Base-by-base conservation (phyloP, 2,113 vertebrate species). In the Paradoxurus hermaphroditus region DNA sequence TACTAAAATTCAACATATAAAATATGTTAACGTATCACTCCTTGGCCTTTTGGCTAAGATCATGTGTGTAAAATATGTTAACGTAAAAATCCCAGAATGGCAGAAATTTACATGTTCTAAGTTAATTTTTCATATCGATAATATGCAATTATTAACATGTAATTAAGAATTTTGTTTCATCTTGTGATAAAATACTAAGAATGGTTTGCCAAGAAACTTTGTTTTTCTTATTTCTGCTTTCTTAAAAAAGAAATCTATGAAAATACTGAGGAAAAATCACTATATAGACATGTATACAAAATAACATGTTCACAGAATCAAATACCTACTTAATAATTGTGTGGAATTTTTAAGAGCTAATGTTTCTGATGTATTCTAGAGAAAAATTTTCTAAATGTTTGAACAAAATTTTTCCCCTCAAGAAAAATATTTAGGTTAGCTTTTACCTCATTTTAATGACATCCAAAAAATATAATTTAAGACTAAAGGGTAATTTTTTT, bases 61-160 rank as follows among this genome's bases (percentile, higher is more conserved):
- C n/a, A n/a, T n/a, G n/a, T n/a, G n/a, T n/a, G n/a, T 15, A 79
- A 97, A 92, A 51, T 78, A 91, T 77, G 53, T 34, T 62, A 59
- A 85, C 78, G 62, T n/a, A 68, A 95, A 97, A 68, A 85, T 59
- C 62, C 1, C n/a, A 90, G 56, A 86, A 84, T 95, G 21, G 15
- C 9, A 90, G 56, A 96, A 72, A 81, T 90, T 72, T 85, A 95
- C 72, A 92, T 53, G 10, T 86, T 94, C n/a, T 93, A 86, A 56
- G 1, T 46, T 92, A 90, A 21, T 68, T 86, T 92, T 93, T 90
- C 34, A 34, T 44, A 53, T 81, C 3, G 51, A 14, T 73, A 18
- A 67, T 39, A 70, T 62, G 1, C 0, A 91, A 41, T 82, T 91
- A 93, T 51, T 96, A 87, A 62, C 21, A 95, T 86, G 91, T 88